Evolutionary conservation across 35 echinoderm and acorn worm species (phyloP).

Genomic region (Nesometra sesokonis): DNA sequence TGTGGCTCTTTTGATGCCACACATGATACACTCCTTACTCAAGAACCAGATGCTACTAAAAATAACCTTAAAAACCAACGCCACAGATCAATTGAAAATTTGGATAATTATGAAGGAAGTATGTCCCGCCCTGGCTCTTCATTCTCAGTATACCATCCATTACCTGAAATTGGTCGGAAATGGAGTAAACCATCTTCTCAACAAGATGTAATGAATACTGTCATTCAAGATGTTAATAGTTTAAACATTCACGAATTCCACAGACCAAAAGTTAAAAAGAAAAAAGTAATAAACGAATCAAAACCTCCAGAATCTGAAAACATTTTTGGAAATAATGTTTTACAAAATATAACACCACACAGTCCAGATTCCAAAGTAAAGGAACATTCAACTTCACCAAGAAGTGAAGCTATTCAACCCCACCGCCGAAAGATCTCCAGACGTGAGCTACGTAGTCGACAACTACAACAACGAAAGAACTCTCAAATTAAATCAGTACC

Average conservation of each 20-base stretch:
- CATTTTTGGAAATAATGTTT: neutral
- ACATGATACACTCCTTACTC: neutral
- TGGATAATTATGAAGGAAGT: neutral
- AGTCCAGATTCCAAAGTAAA: neutral
- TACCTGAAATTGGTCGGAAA: constrained; percentile 30
- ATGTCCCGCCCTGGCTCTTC: constrained; percentile 29
- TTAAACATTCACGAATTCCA: neutral
- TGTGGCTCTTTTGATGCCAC: neutral
- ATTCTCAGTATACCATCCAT: constrained; percentile 23
- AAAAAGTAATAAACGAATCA: neutral
- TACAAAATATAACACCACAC: neutral
- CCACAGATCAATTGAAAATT: neutral
- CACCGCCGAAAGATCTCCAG: constrained; percentile 1
- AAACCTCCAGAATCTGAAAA: neutral
- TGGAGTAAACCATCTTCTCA: neutral
- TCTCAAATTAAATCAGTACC: neutral
- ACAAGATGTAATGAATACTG: neutral
- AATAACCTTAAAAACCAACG: neutral
- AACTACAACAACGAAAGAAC: constrained; percentile 37
- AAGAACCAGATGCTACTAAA: neutral
- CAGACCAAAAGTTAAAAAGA: neutral
- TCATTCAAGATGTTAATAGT: neutral
- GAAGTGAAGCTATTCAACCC: neutral
- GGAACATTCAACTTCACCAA: neutral
- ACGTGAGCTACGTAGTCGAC: constrained; percentile 28